Conservation (phyloP, 2,113 vertebrate genomes). For the Coregonus clupeaformis region DNA sequence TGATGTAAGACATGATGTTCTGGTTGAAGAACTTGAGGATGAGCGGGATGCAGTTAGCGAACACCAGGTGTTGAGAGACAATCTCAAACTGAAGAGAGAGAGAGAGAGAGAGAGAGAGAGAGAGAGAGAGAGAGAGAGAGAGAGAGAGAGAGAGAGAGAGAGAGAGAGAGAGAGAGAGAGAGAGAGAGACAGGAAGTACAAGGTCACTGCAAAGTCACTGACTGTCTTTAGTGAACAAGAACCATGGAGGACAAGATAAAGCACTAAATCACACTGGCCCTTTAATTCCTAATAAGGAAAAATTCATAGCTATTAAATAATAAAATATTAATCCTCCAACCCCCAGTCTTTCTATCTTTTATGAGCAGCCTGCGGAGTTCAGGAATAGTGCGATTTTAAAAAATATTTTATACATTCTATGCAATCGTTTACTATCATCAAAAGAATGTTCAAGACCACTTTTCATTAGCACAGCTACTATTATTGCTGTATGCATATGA, state of each 20-base stretch:
- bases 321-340: conserved; percentile 20
- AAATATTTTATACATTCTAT: neutral
- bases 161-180: neutral
- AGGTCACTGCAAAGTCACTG: too few relatives aligned
- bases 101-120: conserved; percentile 13
- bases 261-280: neutral
- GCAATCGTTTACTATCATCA: conserved; percentile 29
- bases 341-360: conserved; percentile 31
- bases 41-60: conserved; percentile 97
- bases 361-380: conserved; percentile 31
- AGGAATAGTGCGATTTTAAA: neutral
- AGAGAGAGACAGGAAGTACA: too few relatives aligned
- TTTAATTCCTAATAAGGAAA: neutral
- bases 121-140: conserved; percentile 20
- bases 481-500: neutral
- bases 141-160: conserved; percentile 14
- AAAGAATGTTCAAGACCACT: conserved; percentile 8
- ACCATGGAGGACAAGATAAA: too few relatives aligned
- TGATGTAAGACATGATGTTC: conserved; percentile 97
- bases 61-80: conserved; percentile 94
- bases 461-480: conserved; percentile 15
- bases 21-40: conserved; percentile 99
- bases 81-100: conserved; percentile 87
- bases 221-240: too few relatives aligned
- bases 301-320: conserved; percentile 4